Evolutionary conservation across 1,140 invertebrate species (phyloP), one percentile per base, ranked within the genome.

Genomic region (Pseudomyrmex concolor): DNA sequence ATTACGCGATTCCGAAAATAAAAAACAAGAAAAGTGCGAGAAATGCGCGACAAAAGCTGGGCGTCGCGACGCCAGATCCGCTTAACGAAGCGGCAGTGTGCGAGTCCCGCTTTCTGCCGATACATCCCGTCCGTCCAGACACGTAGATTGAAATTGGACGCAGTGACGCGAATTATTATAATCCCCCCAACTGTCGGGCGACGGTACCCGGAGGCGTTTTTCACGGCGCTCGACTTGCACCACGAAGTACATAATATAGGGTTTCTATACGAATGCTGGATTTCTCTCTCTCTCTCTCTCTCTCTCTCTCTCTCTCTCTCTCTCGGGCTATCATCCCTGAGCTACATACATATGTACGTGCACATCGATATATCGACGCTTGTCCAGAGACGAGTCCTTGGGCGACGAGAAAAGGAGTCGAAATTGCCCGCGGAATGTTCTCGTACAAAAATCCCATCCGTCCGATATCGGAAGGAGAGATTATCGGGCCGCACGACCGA

Each of bases 161-260:
- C 92, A 93, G 91, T 87, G 90, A 92, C 77, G 92, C 91, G 91
- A 91, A 92, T 92, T 93, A 93, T 93, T 93, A 93, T 93, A 93
- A 93, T 93, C 91, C 68, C 71, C 91, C 68, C 74, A 85, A 85
- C 82, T 66, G 63, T 68, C 12, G 55, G n/a, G 9, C 59, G 43
- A 57, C 54, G 45, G 64, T 72, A 77, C 81, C 89, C 85, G 71
- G 64, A 64, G 82, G 90, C 90, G 74, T 86, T 91, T 91, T 81
- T 90, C 76, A 55, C 54, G 63, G 73, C 8, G 15, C 66, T 70
- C 54, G 54, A 13, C 67, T 70, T 70, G 54, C 70, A 71, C 50
- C 76, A 55, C 43, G n/a, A 70, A 78, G 64, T 70, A 78, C 45
- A 54, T 78, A 78, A 78, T 78, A 78, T 78, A 19, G 76, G 15